Conservation (phyloP, 2,113 vertebrate species). For the Heterochromis multidens region DNA sequence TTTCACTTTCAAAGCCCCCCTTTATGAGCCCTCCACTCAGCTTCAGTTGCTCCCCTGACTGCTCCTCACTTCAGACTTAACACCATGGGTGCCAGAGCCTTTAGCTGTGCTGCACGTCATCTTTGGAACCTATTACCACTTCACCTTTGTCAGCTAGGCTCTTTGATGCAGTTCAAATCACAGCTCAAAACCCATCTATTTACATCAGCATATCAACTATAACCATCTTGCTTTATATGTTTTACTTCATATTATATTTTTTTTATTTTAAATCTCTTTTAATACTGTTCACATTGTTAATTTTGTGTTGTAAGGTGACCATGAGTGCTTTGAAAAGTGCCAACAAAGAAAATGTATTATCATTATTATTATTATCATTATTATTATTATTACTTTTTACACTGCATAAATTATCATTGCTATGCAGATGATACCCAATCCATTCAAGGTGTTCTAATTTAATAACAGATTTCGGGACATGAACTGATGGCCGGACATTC, state of each 20-base stretch:
- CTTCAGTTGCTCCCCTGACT: background rate
- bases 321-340: too few species aligned
- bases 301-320: too few species aligned
- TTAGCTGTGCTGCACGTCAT: background rate
- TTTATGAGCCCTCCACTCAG: background rate
- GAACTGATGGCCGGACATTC: too few species aligned
- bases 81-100: background rate
- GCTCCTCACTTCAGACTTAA: background rate
- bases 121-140: background rate
- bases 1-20: background rate
- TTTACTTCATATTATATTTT: too few species aligned
- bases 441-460: too few species aligned
- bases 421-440: background rate
- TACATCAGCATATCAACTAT: background rate
- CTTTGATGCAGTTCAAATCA: background rate
- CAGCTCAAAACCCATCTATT: accelerated
- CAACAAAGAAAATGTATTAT: too few species aligned
- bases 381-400: background rate
- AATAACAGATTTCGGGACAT: too few species aligned
- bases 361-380: too few species aligned
- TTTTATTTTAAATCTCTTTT: too few species aligned
- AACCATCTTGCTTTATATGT: too few species aligned
- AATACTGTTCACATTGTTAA: too few species aligned
- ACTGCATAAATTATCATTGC: background rate
- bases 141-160: background rate